A percentile compares a stretch with the other conserved stretches of the same genome.
Evolutionary conservation across 2,113 vertebrate genomes (phyloP).

Genomic region (Argyrosomus japonicus): DNA sequence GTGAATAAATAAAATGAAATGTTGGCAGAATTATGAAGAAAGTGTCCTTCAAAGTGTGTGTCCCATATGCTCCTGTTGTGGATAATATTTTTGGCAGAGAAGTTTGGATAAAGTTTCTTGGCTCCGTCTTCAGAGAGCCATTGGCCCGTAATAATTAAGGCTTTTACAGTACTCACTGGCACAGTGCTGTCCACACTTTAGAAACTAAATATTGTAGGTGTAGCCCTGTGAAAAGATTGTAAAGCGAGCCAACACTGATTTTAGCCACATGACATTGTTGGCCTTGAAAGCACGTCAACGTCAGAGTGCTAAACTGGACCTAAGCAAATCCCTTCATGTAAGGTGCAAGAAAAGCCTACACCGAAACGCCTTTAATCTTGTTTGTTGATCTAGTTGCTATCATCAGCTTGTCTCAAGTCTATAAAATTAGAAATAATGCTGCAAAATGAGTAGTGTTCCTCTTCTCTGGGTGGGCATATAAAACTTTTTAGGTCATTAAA

Average conservation of each 20-base stretch:
- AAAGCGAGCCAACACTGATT: background rate
- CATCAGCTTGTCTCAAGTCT: background rate
- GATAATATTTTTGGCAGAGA: constrained; percentile 12
- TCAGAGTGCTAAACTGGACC: background rate
- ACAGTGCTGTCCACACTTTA: background rate
- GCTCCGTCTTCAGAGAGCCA: background rate
- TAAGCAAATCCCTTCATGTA: background rate
- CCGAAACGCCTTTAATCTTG: background rate
- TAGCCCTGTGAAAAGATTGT: background rate
- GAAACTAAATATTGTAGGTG: background rate
- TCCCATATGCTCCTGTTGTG: background rate
- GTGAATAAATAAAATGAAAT: background rate
- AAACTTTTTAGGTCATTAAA: constrained; percentile 32
- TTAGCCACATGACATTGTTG: constrained; percentile 3
- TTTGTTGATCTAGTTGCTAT: background rate
- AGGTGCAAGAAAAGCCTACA: background rate
- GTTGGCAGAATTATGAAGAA: background rate
- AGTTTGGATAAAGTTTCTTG: background rate
- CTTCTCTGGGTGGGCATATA: background rate
- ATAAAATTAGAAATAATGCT: constrained; percentile 17
- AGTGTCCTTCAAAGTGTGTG: background rate
- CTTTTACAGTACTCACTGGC: background rate
- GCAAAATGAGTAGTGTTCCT: constrained; percentile 1
- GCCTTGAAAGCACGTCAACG: background rate
- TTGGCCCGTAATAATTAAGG: background rate